Evolutionary conservation across 2,113 vertebrate species (phyloP).

Genomic region (Alethe castanea): DNA sequence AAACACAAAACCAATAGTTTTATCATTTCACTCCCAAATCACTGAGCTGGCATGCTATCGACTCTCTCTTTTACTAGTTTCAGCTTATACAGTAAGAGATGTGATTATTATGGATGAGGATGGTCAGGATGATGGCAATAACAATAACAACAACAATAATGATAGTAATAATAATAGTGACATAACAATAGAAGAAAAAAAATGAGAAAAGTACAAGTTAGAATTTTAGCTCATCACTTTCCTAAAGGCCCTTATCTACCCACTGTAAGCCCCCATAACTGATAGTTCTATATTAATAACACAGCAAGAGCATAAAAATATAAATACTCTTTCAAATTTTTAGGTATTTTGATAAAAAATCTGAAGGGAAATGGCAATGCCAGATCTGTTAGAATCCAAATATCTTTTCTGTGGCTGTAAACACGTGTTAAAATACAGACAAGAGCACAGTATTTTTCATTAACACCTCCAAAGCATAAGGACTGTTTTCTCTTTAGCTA

Average conservation of each 20-base stretch:
- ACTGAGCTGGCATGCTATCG: neutral
- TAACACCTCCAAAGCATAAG: neutral
- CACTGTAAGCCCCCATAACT: neutral
- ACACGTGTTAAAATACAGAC: neutral
- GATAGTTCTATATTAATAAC: neutral
- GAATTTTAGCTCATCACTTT: neutral
- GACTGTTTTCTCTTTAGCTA: neutral
- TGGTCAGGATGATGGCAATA: neutral
- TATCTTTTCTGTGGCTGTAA: neutral
- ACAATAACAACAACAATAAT: rapidly evolving
- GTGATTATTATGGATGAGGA: neutral
- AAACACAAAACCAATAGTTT: neutral
- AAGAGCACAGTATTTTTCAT: neutral
- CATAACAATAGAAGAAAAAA: neutral
- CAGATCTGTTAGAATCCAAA: neutral
- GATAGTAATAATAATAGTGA: neutral
- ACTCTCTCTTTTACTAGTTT: neutral
- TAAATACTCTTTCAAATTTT: neutral
- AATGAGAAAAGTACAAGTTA: neutral
- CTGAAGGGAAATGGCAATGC: neutral
- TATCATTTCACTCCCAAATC: neutral
- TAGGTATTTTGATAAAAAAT: neutral
- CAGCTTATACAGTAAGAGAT: neutral
- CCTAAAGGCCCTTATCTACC: neutral
- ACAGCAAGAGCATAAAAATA: neutral